Percentiles rank a stretch among this genome's conserved stretches.
Conservation (phyloP, 2,113 vertebrate genomes). For the Eolophus roseicapilla region DNA sequence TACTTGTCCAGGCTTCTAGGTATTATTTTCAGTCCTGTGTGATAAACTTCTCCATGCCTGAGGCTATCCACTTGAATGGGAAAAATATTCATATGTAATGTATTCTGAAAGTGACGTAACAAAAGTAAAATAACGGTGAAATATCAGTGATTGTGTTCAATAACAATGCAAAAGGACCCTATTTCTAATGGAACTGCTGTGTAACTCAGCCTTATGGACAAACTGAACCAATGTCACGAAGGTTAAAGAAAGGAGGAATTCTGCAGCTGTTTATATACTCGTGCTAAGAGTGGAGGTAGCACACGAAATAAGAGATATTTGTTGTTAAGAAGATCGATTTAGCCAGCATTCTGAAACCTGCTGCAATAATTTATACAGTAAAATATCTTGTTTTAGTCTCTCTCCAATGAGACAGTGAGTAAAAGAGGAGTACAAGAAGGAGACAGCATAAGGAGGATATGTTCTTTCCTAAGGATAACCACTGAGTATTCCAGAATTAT, state of each 20-base stretch:
- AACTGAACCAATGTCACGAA: background rate
- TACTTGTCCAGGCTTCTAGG: background rate
- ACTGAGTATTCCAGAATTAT: background rate
- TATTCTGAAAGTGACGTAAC: background rate
- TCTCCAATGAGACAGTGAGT: background rate
- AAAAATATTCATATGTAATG: background rate
- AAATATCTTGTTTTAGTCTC: background rate
- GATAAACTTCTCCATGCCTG: background rate
- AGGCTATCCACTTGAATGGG: background rate
- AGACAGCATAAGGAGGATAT: background rate
- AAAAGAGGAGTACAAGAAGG: background rate
- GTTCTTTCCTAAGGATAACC: background rate
- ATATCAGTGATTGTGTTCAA: background rate
- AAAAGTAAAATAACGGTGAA: background rate
- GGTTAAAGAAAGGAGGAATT: background rate
- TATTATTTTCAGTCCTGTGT: background rate
- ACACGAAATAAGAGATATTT: background rate
- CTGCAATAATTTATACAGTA: background rate
- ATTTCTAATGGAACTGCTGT: background rate
- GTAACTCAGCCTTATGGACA: background rate
- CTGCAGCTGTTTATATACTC: background rate
- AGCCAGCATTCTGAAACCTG: background rate
- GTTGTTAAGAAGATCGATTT: background rate
- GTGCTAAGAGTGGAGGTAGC: background rate
- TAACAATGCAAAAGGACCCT: background rate